A percentile compares a stretch with the other conserved stretches of the same genome.
phyloP scores from a whole-genome alignment of 2,113 vertebrate genomes.

The Sturnira hondurensis region DNA sequence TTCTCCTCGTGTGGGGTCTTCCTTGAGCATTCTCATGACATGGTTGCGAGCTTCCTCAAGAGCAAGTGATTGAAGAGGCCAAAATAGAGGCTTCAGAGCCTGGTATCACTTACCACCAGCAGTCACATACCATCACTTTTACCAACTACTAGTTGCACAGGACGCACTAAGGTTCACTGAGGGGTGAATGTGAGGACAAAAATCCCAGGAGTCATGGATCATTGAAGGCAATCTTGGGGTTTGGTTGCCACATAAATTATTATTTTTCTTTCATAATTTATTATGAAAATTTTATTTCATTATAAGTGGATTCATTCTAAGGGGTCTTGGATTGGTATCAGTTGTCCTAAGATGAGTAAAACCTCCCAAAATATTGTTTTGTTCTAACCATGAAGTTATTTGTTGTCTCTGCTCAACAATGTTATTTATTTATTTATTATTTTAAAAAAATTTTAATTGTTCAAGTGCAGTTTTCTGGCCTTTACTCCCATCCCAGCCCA shows the following conservation, averaged over 20 bases:
- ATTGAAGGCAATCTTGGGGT: not conserved
- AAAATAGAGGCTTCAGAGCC: not conserved
- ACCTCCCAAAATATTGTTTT: not conserved
- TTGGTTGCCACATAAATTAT: not conserved
- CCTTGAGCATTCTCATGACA: not conserved
- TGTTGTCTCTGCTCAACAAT: not conserved
- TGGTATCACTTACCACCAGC: not conserved
- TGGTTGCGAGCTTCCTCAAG: not conserved
- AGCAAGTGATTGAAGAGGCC: not conserved
- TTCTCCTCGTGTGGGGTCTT: not conserved
- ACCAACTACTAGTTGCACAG: not conserved
- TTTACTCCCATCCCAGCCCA: too few relatives aligned
- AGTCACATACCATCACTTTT: not conserved
- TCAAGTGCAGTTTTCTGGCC: too few relatives aligned
- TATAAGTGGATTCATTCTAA: not conserved
- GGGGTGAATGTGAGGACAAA: not conserved
- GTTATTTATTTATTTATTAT: too few relatives aligned
- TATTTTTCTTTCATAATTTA: not conserved
- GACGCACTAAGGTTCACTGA: not conserved
- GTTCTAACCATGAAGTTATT: not conserved
- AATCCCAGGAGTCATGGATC: not conserved
- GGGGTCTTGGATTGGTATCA: not conserved
- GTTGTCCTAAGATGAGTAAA: not conserved
- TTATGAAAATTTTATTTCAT: not conserved
- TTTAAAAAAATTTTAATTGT: too few relatives aligned